Conservation (phyloP, 2,797 vertebrate species). For the Sebastiscus albofasciatus region DNA sequence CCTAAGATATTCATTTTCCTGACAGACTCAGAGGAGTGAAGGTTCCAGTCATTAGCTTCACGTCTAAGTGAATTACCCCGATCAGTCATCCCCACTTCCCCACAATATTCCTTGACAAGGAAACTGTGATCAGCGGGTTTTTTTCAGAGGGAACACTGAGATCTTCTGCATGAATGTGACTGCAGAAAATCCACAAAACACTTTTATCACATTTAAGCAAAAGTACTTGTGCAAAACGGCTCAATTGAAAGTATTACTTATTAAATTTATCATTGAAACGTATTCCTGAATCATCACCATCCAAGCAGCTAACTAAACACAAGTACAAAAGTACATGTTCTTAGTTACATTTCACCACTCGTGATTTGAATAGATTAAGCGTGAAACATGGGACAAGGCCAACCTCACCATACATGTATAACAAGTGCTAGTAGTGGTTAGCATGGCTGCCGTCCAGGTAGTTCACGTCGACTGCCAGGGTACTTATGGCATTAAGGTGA, state of each 20-base stretch:
- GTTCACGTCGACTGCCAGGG: conserved; percentile 21
- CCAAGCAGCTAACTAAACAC: background rate
- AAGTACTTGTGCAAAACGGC: too few relatives aligned
- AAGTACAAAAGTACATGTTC: background rate
- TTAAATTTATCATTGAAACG: background rate
- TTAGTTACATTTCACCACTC: background rate
- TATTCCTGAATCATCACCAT: background rate
- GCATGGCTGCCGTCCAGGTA: conserved; percentile 60
- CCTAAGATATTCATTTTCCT: background rate
- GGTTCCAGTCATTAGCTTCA: background rate
- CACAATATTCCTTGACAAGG: background rate
- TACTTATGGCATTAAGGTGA: background rate
- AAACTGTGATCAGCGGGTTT: too few relatives aligned
- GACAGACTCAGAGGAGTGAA: background rate
- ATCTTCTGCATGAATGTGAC: background rate
- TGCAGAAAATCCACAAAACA: background rate
- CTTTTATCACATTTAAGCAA: background rate
- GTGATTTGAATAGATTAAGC: background rate
- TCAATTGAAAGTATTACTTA: background rate
- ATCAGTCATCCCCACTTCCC: too few relatives aligned
- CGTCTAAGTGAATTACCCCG: background rate
- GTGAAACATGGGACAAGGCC: background rate
- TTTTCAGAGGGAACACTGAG: background rate
- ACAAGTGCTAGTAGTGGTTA: conserved; percentile 14
- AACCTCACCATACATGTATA: background rate